Evolutionary conservation across 2,113 vertebrate genomes (phyloP), one percentile per base, ranked within the genome.

Genomic region (Oenanthe oenanthe): DNA sequence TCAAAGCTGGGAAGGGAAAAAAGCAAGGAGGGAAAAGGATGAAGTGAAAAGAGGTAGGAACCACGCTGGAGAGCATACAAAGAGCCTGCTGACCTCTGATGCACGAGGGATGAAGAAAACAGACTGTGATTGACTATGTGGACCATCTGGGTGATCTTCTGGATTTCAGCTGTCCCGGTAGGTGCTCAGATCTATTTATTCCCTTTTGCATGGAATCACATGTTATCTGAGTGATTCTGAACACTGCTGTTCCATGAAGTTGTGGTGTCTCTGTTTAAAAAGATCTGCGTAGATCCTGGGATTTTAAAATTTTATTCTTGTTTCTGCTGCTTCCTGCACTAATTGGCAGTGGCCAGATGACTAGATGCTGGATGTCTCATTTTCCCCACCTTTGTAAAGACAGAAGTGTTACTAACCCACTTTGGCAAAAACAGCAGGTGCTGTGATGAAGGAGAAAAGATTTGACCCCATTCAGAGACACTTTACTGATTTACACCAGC

Each of bases 61-160:
- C 56, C 42, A 54, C 36, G 0, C 80, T 79, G 74, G 65, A 72
- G 75, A 88, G 60, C 32, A 26, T n/a, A 74, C 19, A 43, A 79
- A 67, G 40, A 81, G 62, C 53, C 45, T 7, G 2, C 22, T 68
- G 82, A 70, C 58, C 74, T 93, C 43, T 74, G 78, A 34, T 77
- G 51, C 17, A 4, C 1, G 3, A 94, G 87, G 60, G 29, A 89
- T 96, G 94, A 93, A 93, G 60, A 79, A 89, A 85, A 92, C 40
- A 74, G 47, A 53, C 65, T 58, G 74, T 56, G 34, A 50, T 38
- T 91, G 60, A 97, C 88, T 40, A 97, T 97, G 96, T 93, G 96
- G 97, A 88, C 73, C 40, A 72, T 93, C 66, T 82, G 75, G 63
- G 68, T 92, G 54, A 95, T 89, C 77, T 36, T 93, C 66, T 95